These are phyloP conservation scores for Melinaea marsaeus DNA, from an alignment of 2,888 invertebrate species.

Conservation along the genomic window DNA sequence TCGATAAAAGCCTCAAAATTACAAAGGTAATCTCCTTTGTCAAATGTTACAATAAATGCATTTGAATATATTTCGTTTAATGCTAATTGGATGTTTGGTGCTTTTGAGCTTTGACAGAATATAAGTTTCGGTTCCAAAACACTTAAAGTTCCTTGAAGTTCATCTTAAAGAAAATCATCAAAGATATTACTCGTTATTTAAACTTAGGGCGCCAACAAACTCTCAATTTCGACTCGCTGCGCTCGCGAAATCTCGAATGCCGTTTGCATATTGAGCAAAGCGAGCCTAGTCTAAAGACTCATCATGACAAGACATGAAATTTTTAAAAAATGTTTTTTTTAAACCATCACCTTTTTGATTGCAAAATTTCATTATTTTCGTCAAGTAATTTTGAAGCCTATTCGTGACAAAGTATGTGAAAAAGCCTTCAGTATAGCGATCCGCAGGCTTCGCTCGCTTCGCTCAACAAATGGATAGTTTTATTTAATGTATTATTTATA, in stretches of 20 bases:
- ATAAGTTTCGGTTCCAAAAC: slow-evolving; percentile 45
- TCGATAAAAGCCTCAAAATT: slow-evolving; percentile 43
- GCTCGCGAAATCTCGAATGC: too few relatives aligned
- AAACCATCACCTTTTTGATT: too few relatives aligned
- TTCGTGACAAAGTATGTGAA: too few relatives aligned
- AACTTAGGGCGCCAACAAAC: background rate
- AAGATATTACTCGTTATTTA: background rate
- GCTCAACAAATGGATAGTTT: background rate
- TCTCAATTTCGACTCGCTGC: too few relatives aligned
- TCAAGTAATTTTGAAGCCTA: too few relatives aligned
- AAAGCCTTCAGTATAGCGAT: too few relatives aligned
- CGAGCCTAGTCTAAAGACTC: too few relatives aligned
- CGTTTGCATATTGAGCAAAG: too few relatives aligned
- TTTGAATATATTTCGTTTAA: slow-evolving; percentile 41
- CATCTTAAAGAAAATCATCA: slow-evolving; percentile 38
- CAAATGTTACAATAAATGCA: slow-evolving; percentile 46
- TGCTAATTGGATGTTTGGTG: slow-evolving; percentile 43
- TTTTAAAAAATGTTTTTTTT: too few relatives aligned
- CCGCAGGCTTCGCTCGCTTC: too few relatives aligned
- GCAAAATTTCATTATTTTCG: too few relatives aligned
- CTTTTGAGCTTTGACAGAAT: slow-evolving; percentile 50
- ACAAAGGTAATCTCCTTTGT: slow-evolving; percentile 44
- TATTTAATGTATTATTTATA: slow-evolving; percentile 18
- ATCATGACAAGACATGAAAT: too few relatives aligned
- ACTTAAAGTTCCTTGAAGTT: slow-evolving; percentile 41